Base-by-base conservation (phyloP, 2,113 vertebrate genomes). In the Stomatorhinus ivindoensis region DNA sequence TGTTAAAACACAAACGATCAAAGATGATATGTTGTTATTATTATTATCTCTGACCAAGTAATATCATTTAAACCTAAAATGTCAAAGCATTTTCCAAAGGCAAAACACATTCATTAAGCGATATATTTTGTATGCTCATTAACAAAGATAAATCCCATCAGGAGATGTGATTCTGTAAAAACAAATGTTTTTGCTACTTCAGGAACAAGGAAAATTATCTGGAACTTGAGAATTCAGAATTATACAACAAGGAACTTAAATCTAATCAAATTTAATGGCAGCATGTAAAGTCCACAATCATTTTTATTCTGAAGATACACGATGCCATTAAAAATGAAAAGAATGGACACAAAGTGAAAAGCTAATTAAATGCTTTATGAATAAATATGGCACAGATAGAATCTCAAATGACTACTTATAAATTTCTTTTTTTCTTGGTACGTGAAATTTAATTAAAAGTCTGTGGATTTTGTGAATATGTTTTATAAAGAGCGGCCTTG, bases 171-270 rank as follows among this genome's bases (percentile, higher is more conserved):
- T 27, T 50, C 83, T 89, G 88, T 88, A 44, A 80, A 80, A 80
- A 80, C 5, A 42, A 80, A 80, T 39, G 31, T 35, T 35, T 76
- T 80, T 80, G 35, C 35, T 42, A 80, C 35, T 80, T 80, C n/a
- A 42, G 80, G 80, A 89, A 31, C 46, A 76, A n/a, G 27, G 17
- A 51, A 87, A 76, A 87, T 87, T 89, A 21, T 51, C 85, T 46
- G 73, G 55, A 50, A 69, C 58, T 89, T 90, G 92, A 91, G 92
- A 93, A 93, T 94, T 93, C 92, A 92, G 92, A 89, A 91, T 92
- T 87, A 87, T 17, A 48, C 61, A 87, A 58, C 85, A 61, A 51
- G 24, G 86, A 92, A 91, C 92, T 90, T 91, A 89, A 89, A 92
- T 92, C 91, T 91, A 50, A 48, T 92, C 91, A 91, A 50, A 48